Percentiles rank a stretch among this genome's conserved stretches.
These are phyloP conservation scores for Dendroctonus valens DNA, from an alignment of 1,140 invertebrate genomes.

Conservation along the genomic window DNA sequence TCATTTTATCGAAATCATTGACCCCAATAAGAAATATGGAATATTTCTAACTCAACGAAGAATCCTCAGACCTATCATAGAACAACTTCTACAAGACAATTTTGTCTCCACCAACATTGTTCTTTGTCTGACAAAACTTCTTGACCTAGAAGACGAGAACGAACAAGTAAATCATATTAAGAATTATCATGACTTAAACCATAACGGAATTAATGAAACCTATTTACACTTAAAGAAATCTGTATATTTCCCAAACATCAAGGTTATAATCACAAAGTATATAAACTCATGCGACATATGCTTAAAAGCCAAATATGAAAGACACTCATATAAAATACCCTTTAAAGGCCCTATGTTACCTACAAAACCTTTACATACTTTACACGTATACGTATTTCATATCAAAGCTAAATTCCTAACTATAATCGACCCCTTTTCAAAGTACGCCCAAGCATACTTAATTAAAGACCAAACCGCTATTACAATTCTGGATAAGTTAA, in stretches of 20 bases:
- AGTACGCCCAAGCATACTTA: slow-evolving; percentile 18
- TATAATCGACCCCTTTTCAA: slow-evolving; percentile 38
- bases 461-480: slow-evolving; percentile 13
- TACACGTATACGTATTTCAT: slow-evolving; percentile 38
- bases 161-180: slow-evolving; percentile 3
- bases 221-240: slow-evolving; percentile 27
- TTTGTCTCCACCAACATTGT: too few species aligned
- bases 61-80: too few species aligned
- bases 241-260: too few species aligned
- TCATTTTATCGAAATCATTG: too few species aligned
- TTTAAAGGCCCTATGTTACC: too few species aligned
- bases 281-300: too few species aligned
- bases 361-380: slow-evolving; percentile 39
- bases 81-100: too few species aligned
- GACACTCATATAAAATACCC: too few species aligned
- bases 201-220: slow-evolving; percentile 31
- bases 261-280: too few species aligned
- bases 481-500: slow-evolving; percentile 35
- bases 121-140: slow-evolving; percentile 9
- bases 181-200: slow-evolving; percentile 24
- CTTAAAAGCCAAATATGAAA: too few species aligned
- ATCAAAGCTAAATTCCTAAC: slow-evolving; percentile 38
- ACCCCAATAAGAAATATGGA: too few species aligned
- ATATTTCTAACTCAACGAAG: too few species aligned
- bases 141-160: slow-evolving; percentile 6